Conservation (phyloP, 2,113 vertebrate species). For the Nanger granti region DNA sequence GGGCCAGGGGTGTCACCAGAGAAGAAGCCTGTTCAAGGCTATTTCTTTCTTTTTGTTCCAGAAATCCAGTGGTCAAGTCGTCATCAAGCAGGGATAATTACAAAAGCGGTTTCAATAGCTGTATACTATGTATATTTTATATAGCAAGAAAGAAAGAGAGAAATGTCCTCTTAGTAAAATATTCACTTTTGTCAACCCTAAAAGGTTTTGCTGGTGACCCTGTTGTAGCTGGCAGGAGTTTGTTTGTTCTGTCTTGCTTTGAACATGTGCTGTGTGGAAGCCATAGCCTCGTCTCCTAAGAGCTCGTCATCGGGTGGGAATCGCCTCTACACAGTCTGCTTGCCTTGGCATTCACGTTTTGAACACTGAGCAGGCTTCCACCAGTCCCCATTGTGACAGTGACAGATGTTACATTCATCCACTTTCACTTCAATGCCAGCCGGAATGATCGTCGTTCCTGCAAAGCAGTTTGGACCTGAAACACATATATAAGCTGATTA, state of each 20-base stretch:
- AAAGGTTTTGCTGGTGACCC: conserved; percentile 77
- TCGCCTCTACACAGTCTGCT: conserved; percentile 87
- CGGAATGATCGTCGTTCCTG: conserved; percentile 97
- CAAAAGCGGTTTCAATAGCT: conserved; percentile 62
- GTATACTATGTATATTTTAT: conserved; percentile 29
- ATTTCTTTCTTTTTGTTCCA: conserved; percentile 43
- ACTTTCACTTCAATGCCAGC: conserved; percentile 99
- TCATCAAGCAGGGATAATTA: conserved; percentile 51
- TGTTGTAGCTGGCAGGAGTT: conserved; percentile 69
- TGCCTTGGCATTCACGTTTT: conserved; percentile 96
- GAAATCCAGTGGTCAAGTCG: conserved; percentile 32
- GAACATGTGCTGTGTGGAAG: conserved; percentile 49
- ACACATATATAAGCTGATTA: conserved; percentile 63
- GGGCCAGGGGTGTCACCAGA: conserved; percentile 17
- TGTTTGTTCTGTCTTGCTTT: conserved; percentile 15
- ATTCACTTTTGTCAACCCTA: conserved; percentile 67
- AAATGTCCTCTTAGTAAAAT: conserved; percentile 51
- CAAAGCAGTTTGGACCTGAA: conserved; percentile 99
- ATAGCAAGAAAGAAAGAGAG: conserved; percentile 57
- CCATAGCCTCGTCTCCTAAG: conserved; percentile 35
- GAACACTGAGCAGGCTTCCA: conserved; percentile 99
- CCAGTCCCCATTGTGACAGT: conserved; percentile 99
- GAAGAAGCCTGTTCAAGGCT: not conserved
- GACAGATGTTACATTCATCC: conserved; percentile 99
- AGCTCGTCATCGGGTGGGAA: conserved; percentile 48